Percentiles rank a stretch among this genome's conserved stretches.
Evolutionary conservation across 2,797 vertebrate species (phyloP).

Genomic region (Craterocephalus amniculus): DNA sequence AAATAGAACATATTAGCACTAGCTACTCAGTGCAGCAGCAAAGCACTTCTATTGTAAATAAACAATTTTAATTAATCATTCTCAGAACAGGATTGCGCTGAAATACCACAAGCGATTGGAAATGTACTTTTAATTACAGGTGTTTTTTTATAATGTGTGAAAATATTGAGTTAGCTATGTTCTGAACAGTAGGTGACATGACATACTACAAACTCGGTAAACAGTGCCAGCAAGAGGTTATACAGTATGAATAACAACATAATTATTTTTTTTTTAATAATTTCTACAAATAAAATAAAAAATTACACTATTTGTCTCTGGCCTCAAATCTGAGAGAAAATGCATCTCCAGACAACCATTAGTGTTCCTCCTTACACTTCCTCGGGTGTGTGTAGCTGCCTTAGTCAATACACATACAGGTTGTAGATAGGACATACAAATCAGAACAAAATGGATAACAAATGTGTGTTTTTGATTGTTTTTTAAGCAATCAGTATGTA

Average conservation of each 20-base stretch:
- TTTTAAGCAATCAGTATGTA: background rate
- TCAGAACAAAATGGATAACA: background rate
- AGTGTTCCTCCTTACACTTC: too few relatives aligned
- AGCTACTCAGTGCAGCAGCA: accelerated
- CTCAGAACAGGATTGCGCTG: background rate
- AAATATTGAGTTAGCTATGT: background rate
- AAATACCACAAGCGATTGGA: background rate
- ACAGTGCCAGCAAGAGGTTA: background rate
- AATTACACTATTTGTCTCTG: background rate
- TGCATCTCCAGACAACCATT: background rate
- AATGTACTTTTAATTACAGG: background rate
- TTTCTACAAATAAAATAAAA: background rate
- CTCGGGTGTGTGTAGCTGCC: background rate
- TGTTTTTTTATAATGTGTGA: background rate
- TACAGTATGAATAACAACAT: background rate
- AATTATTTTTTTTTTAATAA: background rate
- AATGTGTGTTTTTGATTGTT: background rate
- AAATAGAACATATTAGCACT: background rate
- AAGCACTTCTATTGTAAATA: constrained; percentile 24
- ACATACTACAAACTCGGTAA: too few relatives aligned
- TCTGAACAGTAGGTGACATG: background rate
- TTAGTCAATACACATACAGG: too few relatives aligned
- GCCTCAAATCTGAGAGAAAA: background rate
- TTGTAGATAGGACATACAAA: background rate
- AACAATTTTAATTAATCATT: constrained; percentile 6